Evolutionary conservation across 2,113 vertebrate genomes (phyloP), one percentile per base, ranked within the genome.

Genomic region (Tilapia sparmanii): DNA sequence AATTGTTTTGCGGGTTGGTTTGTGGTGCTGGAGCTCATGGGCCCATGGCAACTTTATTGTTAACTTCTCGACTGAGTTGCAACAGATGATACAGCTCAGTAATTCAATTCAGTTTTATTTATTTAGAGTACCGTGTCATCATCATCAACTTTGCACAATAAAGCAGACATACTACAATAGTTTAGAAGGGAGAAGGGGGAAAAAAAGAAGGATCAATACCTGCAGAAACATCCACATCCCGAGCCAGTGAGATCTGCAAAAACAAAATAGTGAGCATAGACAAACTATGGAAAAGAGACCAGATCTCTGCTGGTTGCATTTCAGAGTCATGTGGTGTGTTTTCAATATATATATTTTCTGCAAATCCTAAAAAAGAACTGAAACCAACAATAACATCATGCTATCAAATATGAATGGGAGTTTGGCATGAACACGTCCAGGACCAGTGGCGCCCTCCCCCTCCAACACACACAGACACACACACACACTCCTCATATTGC

Each of bases 1-100:
- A 89, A 87, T 84, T 86, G 55, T 47, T 87, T n/a, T 86, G 81
- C 83, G 42, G 91, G 80, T 54, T 88, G 40, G 57, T 90, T 50
- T 33, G n/a, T 35, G 86, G 9, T 63, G 40, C 59, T n/a, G 33
- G 26, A 68, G 31, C 66, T 33, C 24, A 78, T 66, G 61, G 68
- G 15, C 84, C 24, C 12, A 15, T 83, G 85, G 90, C 76, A 66
- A 50, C 53, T 63, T 66, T 33, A 22, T 86, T 88, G 89, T 86
- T 31, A 47, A 19, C 52, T 87, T 76, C 76, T 83, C 19, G 10
- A 50, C 53, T 86, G 80, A 88, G 53, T 24, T 73, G 29, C n/a
- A 24, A 26, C n/a, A 71, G 40, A 71, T 4, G 9, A 42, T 6
- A 26, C 35, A 84, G 11, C 19, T 31, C 47, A 45, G 47, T 38